phyloP scores from a whole-genome alignment of 2,113 vertebrate species.

The Eurystomus gularis region DNA sequence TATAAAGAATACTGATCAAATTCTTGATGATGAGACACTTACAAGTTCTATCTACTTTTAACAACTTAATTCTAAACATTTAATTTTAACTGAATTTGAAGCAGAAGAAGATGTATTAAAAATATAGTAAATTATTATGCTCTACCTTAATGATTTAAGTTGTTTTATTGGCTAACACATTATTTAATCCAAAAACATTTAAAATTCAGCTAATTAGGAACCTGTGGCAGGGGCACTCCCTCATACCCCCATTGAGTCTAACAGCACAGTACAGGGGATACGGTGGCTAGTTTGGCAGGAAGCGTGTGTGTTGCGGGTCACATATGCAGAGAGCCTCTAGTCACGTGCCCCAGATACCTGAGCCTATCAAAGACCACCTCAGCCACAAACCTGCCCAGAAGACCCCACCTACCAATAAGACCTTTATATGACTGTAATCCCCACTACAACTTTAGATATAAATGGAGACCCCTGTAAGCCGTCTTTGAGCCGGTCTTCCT shows the following conservation, averaged over 20 bases:
- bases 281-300: background rate
- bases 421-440: background rate
- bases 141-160: background rate
- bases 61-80: slow-evolving; percentile 16
- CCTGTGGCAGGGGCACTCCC: background rate
- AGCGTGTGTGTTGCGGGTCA: background rate
- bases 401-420: background rate
- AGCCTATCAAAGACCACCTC: background rate
- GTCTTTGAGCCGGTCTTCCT: background rate
- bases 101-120: background rate
- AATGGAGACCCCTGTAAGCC: background rate
- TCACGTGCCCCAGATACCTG: background rate
- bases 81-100: slow-evolving; percentile 40
- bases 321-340: background rate
- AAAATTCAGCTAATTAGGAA: background rate
- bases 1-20: slow-evolving; percentile 26
- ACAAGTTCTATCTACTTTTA: background rate
- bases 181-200: background rate
- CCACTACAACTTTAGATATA: background rate
- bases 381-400: background rate
- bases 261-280: background rate
- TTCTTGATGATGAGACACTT: background rate
- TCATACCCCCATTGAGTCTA: background rate
- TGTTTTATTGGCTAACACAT: background rate
- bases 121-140: background rate